Conservation (phyloP, 2,888 invertebrate species). For the Sarcophaga carnaria region DNA sequence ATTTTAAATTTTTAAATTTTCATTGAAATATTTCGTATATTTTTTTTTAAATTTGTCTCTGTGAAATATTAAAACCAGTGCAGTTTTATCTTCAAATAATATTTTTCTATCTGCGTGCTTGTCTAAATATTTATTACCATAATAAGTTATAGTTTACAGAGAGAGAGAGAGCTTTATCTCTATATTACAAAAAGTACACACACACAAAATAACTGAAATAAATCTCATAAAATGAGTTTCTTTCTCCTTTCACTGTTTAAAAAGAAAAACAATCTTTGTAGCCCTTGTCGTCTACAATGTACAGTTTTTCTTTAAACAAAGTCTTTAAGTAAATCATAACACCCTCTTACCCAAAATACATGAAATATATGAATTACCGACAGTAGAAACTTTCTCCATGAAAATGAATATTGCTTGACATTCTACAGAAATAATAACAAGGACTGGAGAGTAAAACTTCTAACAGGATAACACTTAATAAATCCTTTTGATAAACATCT, state of each 20-base stretch:
- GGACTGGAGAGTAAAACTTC: constrained; percentile 30
- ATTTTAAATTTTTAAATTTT: too few species aligned
- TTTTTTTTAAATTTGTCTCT: too few species aligned
- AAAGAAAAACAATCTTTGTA: not conserved
- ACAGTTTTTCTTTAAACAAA: not conserved
- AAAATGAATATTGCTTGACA: not conserved
- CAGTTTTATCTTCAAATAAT: too few species aligned
- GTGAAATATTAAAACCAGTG: too few species aligned
- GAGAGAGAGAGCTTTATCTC: too few species aligned
- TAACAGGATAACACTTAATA: constrained; percentile 67
- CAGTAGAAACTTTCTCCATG: constrained; percentile 16
- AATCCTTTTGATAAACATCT: constrained; percentile 68
- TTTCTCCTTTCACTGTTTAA: not conserved
- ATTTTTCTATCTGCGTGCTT: too few species aligned
- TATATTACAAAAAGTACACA: too few species aligned
- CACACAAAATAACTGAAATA: not conserved
- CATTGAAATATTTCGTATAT: too few species aligned
- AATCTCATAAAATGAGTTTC: not conserved
- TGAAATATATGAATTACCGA: not conserved
- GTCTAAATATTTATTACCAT: too few species aligned
- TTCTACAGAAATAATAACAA: constrained; percentile 23
- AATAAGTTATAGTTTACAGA: too few species aligned
- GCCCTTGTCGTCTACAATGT: not conserved
- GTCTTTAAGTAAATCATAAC: constrained; percentile 54
- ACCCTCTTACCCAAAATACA: constrained; percentile 16